phyloP scores from a whole-genome alignment of 2,113 vertebrate species.

The Dryoscopus gambensis region DNA sequence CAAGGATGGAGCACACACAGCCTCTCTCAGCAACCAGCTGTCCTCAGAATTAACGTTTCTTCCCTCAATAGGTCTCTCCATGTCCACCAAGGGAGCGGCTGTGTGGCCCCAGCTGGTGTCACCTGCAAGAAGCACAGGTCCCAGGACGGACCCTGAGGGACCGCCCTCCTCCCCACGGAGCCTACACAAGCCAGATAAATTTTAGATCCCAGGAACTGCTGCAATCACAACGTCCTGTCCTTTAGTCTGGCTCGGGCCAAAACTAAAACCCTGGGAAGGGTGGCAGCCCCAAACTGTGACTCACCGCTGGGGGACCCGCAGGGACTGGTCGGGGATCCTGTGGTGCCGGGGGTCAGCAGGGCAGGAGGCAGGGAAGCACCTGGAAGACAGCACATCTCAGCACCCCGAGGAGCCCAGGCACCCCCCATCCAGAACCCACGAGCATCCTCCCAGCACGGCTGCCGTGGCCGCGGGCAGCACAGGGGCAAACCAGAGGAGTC shows the following conservation, averaged over 20 bases:
- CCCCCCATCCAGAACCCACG: fast-evolving
- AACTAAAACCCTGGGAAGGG: not conserved
- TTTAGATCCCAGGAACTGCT: not conserved
- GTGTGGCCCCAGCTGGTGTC: not conserved
- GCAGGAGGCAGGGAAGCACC: not conserved
- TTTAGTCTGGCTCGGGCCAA: too few species aligned
- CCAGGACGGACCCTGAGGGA: not conserved
- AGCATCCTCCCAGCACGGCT: not conserved
- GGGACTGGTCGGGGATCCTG: not conserved
- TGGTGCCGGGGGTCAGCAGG: not conserved
- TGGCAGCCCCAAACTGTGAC: not conserved
- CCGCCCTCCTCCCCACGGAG: not conserved
- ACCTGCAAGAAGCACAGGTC: not conserved
- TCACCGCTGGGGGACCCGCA: not conserved
- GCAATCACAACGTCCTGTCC: not conserved
- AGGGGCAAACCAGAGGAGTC: not conserved
- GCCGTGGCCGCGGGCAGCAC: fast-evolving
- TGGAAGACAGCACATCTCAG: slow-evolving; percentile 1
- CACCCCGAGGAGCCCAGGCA: not conserved
- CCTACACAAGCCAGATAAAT: not conserved
- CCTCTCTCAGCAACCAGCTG: not conserved
- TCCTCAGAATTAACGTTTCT: not conserved
- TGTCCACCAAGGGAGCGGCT: fast-evolving
- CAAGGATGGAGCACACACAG: not conserved
- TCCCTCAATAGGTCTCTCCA: not conserved